Conservation (phyloP, 2,888 invertebrate species). For the Brachyptera putata region DNA sequence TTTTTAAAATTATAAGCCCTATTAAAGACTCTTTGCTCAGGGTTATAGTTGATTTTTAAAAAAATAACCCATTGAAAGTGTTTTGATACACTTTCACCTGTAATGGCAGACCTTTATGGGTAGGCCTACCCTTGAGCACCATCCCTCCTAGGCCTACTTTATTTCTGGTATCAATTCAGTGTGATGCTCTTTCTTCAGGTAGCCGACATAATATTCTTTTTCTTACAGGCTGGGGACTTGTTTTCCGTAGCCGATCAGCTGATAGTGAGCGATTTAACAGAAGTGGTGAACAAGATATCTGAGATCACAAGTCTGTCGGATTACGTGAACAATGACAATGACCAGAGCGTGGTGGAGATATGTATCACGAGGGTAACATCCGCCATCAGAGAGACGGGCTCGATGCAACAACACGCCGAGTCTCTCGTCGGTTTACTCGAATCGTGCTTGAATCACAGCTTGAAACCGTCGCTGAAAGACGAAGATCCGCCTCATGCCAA, state of each 20-base stretch:
- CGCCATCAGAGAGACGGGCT: constrained; percentile 81
- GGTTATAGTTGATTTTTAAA: too few species aligned
- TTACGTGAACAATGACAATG: constrained; percentile 82
- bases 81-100: too few species aligned
- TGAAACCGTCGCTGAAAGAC: constrained; percentile 71
- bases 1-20: too few species aligned
- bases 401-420: constrained; percentile 80
- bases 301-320: constrained; percentile 78
- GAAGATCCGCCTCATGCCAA: constrained; percentile 95
- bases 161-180: too few species aligned
- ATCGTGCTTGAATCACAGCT: constrained; percentile 83
- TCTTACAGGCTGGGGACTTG: constrained; percentile 74
- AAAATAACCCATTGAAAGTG: too few species aligned
- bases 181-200: too few species aligned
- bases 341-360: constrained; percentile 93
- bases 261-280: constrained; percentile 78
- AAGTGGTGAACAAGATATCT: constrained; percentile 65
- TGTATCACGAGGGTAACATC: constrained; percentile 87
- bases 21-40: too few species aligned
- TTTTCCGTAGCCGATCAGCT: constrained; percentile 83
- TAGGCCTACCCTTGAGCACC: too few species aligned
- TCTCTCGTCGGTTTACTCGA: constrained; percentile 79
- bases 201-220: too few species aligned
- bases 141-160: too few species aligned
- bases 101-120: too few species aligned